Evolutionary conservation across 2,888 invertebrate species (phyloP).

Genomic region (Lasioglossum morio): DNA sequence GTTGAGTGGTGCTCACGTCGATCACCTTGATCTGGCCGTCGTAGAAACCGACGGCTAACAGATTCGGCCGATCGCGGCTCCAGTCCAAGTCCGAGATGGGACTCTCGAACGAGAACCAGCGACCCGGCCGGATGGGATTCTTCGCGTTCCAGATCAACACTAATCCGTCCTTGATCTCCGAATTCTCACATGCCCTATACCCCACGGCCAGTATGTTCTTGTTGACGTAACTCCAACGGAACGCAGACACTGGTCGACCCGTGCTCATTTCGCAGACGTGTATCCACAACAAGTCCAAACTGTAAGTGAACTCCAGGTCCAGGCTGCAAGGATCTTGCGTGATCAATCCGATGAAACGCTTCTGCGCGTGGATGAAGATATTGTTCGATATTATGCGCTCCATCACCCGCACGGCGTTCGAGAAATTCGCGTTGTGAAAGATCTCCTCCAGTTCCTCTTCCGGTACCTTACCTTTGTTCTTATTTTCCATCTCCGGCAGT

Average conservation of each 20-base stretch:
- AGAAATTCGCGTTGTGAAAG: slow-evolving; percentile 74
- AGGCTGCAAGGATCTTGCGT: slow-evolving; percentile 88
- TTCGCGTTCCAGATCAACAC: slow-evolving; percentile 91
- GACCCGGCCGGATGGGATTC: slow-evolving; percentile 92
- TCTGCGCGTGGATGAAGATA: slow-evolving; percentile 88
- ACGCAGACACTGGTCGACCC: slow-evolving; percentile 87
- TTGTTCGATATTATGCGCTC: slow-evolving; percentile 91
- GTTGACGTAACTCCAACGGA: slow-evolving; percentile 90
- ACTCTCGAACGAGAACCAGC: slow-evolving; percentile 87
- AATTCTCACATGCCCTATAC: slow-evolving; percentile 86
- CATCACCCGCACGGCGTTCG: slow-evolving; percentile 87
- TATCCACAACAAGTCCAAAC: slow-evolving; percentile 89
- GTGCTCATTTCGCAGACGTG: slow-evolving; percentile 85
- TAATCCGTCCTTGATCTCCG: slow-evolving; percentile 86
- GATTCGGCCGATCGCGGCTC: slow-evolving; percentile 89
- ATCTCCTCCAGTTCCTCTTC: slow-evolving; percentile 82
- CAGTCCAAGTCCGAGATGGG: slow-evolving; percentile 90
- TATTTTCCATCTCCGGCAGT: slow-evolving; percentile 30
- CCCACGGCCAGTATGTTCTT: slow-evolving; percentile 90
- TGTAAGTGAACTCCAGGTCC: slow-evolving; percentile 89
- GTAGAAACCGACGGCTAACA: slow-evolving; percentile 91
- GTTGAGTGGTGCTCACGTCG: slow-evolving; percentile 87
- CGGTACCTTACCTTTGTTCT: neutral
- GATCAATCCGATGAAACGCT: slow-evolving; percentile 89
- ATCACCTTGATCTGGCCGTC: slow-evolving; percentile 90